Conservation (phyloP, 2,888 invertebrate genomes). For the Thymelicus acteon region DNA sequence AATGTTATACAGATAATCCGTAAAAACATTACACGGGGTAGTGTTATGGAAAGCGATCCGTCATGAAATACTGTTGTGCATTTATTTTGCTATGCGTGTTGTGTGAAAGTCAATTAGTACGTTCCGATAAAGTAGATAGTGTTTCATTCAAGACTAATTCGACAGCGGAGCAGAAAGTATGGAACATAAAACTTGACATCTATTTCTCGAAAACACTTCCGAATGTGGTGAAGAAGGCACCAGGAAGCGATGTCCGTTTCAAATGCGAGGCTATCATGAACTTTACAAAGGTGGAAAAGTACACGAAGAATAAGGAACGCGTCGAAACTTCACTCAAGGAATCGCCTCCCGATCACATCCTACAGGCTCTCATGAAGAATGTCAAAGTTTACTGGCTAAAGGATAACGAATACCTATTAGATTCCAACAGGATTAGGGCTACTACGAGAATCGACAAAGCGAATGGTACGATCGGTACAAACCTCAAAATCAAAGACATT, state of each 20-base stretch:
- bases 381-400: slow-evolving; percentile 77
- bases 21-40: slow-evolving; percentile 24
- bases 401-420: slow-evolving; percentile 60
- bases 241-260: slow-evolving; percentile 65
- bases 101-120: slow-evolving; percentile 60
- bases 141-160: slow-evolving; percentile 63
- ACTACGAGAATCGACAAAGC: slow-evolving; percentile 69
- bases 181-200: slow-evolving; percentile 77
- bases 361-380: slow-evolving; percentile 71
- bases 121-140: slow-evolving; percentile 60
- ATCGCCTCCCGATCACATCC: slow-evolving; percentile 71
- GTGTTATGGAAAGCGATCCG: slow-evolving; percentile 74
- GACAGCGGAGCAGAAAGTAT: slow-evolving; percentile 70
- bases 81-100: slow-evolving; percentile 71
- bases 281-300: slow-evolving; percentile 72
- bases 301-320: slow-evolving; percentile 71
- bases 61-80: slow-evolving; percentile 75
- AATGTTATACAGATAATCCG: slow-evolving; percentile 23
- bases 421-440: slow-evolving; percentile 61
- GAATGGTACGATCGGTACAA: slow-evolving; percentile 72
- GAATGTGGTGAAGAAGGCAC: slow-evolving; percentile 56
- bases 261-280: slow-evolving; percentile 78
- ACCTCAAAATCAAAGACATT: slow-evolving; percentile 66
- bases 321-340: slow-evolving; percentile 67
- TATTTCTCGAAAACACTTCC: slow-evolving; percentile 74